Evolutionary conservation across 2,797 vertebrate species (phyloP).

Genomic region (Alfaro cultratus): DNA sequence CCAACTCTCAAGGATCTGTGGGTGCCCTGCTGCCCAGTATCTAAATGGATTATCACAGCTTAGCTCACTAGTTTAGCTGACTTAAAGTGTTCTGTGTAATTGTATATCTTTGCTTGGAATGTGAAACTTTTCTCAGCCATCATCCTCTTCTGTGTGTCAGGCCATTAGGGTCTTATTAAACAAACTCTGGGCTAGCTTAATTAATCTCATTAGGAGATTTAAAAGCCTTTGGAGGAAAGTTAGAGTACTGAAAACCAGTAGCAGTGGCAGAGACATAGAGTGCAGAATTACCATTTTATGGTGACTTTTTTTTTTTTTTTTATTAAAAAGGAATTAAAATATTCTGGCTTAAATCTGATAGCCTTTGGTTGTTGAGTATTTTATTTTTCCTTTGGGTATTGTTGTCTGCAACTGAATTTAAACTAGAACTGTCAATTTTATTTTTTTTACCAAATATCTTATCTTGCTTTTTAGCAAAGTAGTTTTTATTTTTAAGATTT

Average conservation of each 20-base stretch:
- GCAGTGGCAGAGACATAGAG: constrained; percentile 18
- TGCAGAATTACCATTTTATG: constrained; percentile 31
- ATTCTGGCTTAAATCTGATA: constrained; percentile 61
- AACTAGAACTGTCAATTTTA: neutral
- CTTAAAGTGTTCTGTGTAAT: constrained; percentile 27
- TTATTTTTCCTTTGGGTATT: constrained; percentile 23
- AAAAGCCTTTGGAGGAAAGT: constrained; percentile 58
- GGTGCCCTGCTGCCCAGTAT: constrained; percentile 11
- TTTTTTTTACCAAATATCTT: neutral
- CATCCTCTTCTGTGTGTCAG: constrained; percentile 52
- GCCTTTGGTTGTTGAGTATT: constrained; percentile 11
- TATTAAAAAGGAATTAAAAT: constrained; percentile 54
- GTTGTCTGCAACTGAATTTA: constrained; percentile 6
- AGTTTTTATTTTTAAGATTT: neutral
- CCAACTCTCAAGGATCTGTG: constrained; percentile 3
- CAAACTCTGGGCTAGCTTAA: constrained; percentile 71
- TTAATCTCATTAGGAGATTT: constrained; percentile 78
- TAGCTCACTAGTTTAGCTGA: constrained; percentile 42
- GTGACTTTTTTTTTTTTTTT: constrained; percentile 37
- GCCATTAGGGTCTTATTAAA: constrained; percentile 70
- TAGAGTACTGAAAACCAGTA: no score
- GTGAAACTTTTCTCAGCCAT: constrained; percentile 39
- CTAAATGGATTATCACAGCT: constrained; percentile 44
- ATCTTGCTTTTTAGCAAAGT: neutral
- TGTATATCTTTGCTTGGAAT: constrained; percentile 33